These are phyloP conservation scores for Hippolais icterina DNA, from an alignment of 2,113 vertebrate species.

Conservation along the genomic window DNA sequence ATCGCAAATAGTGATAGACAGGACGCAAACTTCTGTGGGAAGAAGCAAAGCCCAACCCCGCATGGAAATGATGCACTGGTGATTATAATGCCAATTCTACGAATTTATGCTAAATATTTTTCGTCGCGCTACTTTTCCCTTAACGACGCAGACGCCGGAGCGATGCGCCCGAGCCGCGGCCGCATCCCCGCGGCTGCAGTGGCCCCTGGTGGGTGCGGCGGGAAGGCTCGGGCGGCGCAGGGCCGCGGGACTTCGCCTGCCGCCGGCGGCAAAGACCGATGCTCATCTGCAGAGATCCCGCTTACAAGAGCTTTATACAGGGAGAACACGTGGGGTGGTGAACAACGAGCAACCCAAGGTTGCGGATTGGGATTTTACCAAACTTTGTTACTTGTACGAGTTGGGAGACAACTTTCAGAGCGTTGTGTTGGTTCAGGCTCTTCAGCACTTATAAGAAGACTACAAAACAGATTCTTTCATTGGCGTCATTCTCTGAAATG, in stretches of 20 bases:
- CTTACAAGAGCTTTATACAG: fast-evolving
- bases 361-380: neutral
- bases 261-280: fast-evolving
- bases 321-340: fast-evolving
- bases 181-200: conserved; percentile 28
- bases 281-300: fast-evolving
- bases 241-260: neutral
- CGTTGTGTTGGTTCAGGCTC: neutral
- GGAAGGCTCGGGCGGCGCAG: neutral
- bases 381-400: neutral
- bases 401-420: neutral
- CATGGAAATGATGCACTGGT: neutral
- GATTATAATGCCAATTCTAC: fast-evolving
- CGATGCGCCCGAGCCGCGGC: neutral
- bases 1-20: fast-evolving
- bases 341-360: neutral
- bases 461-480: neutral
- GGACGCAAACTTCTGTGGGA: neutral
- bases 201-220: conserved; percentile 15
- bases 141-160: fast-evolving
- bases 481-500: neutral
- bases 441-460: neutral
- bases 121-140: fast-evolving
- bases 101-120: fast-evolving
- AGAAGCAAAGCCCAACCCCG: neutral